Evolutionary conservation across 1,140 invertebrate genomes (phyloP), one percentile per base, ranked within the genome.

Genomic region (Onthophagus taurus): DNA sequence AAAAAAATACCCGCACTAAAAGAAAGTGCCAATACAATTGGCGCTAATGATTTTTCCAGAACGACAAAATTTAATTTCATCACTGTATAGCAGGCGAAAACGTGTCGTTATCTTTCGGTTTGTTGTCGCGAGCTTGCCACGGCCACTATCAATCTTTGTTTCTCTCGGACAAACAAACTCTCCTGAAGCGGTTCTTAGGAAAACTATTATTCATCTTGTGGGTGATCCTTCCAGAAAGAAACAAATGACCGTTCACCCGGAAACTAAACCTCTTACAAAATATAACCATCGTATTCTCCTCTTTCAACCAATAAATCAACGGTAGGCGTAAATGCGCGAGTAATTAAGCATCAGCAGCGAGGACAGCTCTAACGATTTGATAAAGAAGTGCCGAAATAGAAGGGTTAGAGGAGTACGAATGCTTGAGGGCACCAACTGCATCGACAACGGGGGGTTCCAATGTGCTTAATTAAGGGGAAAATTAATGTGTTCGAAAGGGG

Each of bases 381-480:
- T 55, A 55, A 58, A 55, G 55, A 55, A 58, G 49, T 53, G 47
- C 47, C 41, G 38, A 47, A 55, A 44, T 45, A 48, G 47, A 44
- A 50, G 47, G 45, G 47, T 47, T 50, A 39, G 29, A 19, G n/a
- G 6, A 21, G 14, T 36, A 19, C 14, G n/a, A n/a, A n/a, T n/a
- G n/a, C 38, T 21, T 29, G 17, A 37, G 38, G 38, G 21, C 17
- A 41, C 14, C 17, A 41, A 41, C 38, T 18, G 38, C 29, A 9
- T 17, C 23, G 12, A 26, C 24, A 26, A 14, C 14, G 18, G 38
- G 38, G 35, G 35, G 38, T 41, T 12, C 13, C 19, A 20, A 18
- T 43, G 29, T 39, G 47, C 49, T 58, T 58, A 58, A 58, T 58
- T 55, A 55, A 51, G 53, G 55, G 53, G 54, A 54, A 58, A 58